phyloP scores from a whole-genome alignment of 1,140 invertebrate species.

The Matsumurasca onukii region DNA sequence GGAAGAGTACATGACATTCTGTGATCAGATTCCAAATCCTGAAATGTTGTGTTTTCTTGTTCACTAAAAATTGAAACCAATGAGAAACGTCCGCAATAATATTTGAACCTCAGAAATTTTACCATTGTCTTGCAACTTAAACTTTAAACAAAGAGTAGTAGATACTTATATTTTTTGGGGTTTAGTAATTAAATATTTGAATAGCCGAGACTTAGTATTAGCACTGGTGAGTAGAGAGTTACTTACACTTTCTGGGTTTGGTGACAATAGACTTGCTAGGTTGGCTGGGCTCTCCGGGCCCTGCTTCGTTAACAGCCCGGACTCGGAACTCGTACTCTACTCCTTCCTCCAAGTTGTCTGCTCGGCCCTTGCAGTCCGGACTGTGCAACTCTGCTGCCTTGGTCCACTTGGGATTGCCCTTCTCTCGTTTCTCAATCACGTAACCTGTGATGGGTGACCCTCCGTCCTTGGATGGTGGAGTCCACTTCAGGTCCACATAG shows the following conservation, averaged over 20 bases:
- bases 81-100: too few species aligned
- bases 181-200: too few species aligned
- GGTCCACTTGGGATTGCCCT: slow-evolving; percentile 81
- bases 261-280: slow-evolving; percentile 72
- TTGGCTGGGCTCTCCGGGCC: slow-evolving; percentile 75
- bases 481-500: slow-evolving; percentile 90
- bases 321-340: slow-evolving; percentile 87
- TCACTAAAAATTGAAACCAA: too few species aligned
- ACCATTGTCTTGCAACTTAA: too few species aligned
- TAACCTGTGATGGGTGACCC: slow-evolving; percentile 93
- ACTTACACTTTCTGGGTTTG: slow-evolving; percentile 84
- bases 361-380: slow-evolving; percentile 76
- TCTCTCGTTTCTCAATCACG: slow-evolving; percentile 91
- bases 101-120: too few species aligned
- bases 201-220: too few species aligned
- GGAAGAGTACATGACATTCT: too few species aligned
- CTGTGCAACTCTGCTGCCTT: slow-evolving; percentile 78
- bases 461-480: slow-evolving; percentile 83
- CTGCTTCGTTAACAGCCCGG: slow-evolving; percentile 75
- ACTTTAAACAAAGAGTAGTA: too few species aligned
- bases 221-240: too few species aligned
- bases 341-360: slow-evolving; percentile 79
- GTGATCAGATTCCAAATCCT: too few species aligned
- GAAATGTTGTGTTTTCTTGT: too few species aligned
- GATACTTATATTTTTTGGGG: too few species aligned